These are phyloP conservation scores for Rhagium mordax DNA, from an alignment of 2,888 invertebrate genomes.

Conservation along the genomic window DNA sequence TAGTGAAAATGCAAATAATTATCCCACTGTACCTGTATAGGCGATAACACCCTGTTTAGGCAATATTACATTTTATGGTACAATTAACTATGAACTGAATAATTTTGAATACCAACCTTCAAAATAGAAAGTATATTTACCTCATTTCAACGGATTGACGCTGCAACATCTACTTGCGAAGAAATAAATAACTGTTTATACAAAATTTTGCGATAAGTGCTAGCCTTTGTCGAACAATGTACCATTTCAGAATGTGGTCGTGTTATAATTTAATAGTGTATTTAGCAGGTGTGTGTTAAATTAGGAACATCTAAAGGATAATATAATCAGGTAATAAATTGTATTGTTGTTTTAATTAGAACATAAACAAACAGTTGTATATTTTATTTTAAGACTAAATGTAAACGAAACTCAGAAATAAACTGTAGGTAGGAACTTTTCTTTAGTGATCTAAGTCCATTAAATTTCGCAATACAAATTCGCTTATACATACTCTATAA, in stretches of 20 bases:
- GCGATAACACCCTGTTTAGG: neutral
- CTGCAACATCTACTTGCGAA: neutral
- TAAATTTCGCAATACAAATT: neutral
- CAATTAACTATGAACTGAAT: neutral
- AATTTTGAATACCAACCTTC: conserved; percentile 5
- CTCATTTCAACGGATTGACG: neutral
- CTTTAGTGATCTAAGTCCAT: neutral
- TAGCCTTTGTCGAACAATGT: neutral
- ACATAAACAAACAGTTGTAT: conserved; percentile 31
- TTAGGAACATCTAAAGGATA: conserved; percentile 5
- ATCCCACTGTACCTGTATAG: no score
- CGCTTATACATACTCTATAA: neutral
- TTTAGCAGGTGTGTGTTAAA: conserved; percentile 1
- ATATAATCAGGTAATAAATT: conserved; percentile 23
- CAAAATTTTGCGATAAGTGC: neutral
- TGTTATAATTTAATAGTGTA: neutral
- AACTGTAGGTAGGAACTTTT: conserved; percentile 16
- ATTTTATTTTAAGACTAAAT: conserved; percentile 14
- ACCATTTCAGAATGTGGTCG: neutral
- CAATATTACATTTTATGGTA: neutral
- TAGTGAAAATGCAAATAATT: no score
- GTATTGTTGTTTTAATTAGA: conserved; percentile 25
- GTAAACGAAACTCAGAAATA: conserved; percentile 16
- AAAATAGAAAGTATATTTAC: conserved; percentile 12
- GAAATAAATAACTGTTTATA: neutral